Evolutionary conservation across 1,140 invertebrate species (phyloP), one percentile per base, ranked within the genome.

Genomic region (Formica exsecta): DNA sequence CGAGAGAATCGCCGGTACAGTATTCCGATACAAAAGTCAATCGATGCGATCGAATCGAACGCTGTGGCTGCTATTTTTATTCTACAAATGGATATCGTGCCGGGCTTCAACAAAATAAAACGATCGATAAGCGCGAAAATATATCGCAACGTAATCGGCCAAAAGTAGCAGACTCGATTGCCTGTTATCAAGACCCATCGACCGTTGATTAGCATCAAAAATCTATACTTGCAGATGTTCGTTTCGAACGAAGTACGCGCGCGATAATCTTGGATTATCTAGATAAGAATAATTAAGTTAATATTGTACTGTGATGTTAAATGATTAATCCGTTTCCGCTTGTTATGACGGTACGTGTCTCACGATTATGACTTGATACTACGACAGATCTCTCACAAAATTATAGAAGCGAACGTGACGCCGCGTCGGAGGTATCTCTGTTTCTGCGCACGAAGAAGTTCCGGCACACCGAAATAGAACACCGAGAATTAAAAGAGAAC

Each of bases 391-490:
- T 73, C 36, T 54, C 38, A 81, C 38, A 68, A 48, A 3, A 32
- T 38, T 7, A 54, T 38, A 61, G 61, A 38, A 74, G 8, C 32
- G 19, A 5, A 25, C 29, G 62, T 38, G 25, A 38, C 32, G n/a
- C 76, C 44, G 38, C 36, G 44, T 59, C 25, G 25, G 38, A 2
- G 25, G 25, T 73, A 44, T 81, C 16, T 19, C n/a, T 54, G 77
- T 81, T n/a, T 81, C 68, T 61, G 7, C 38, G 11, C 16, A 4
- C 11, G 68, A 38, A 57, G 19, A 51, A 71, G 7, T 73, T 29
- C 29, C 38, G 19, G 25, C 25, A 32, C 22, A 51, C 79, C 54
- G 29, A 83, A 83, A 83, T 83, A 83, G 68, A 74, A 11, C 41
- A 19, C 3, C 54, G 79, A 44, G 25, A n/a, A 71, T 38, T 57